A percentile compares a stretch with the other conserved stretches of the same genome.
Evolutionary conservation across 1,140 invertebrate species (phyloP).

Genomic region (Ceratitis capitata): DNA sequence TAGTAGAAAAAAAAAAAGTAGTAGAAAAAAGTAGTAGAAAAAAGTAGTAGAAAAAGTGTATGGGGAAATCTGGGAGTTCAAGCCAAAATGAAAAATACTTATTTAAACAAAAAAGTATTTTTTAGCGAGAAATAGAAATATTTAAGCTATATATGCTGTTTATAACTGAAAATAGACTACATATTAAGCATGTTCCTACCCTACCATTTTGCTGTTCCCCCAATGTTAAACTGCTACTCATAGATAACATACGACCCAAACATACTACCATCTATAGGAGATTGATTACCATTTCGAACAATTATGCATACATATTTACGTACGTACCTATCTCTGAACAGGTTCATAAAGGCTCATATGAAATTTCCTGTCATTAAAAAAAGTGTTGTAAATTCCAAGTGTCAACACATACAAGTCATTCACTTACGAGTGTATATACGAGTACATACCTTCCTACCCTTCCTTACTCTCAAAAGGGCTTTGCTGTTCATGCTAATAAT

Average conservation of each 20-base stretch:
- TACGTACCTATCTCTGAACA: background rate
- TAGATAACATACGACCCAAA: background rate
- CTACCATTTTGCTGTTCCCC: background rate
- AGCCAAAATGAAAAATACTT: no score
- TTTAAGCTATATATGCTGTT: no score
- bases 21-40: background rate
- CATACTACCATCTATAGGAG: background rate
- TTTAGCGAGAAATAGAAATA: no score
- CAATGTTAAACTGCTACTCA: background rate
- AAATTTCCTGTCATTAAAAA: background rate
- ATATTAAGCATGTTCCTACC: no score
- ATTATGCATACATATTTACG: no score
- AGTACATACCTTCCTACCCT: background rate
- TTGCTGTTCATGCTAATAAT: background rate
- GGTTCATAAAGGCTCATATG: background rate
- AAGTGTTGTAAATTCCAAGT: background rate
- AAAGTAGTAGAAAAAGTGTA: background rate
- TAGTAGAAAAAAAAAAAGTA: background rate
- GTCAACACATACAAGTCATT: background rate
- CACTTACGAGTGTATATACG: background rate
- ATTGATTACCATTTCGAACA: background rate
- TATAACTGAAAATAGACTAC: no score
- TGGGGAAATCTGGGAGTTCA: background rate
- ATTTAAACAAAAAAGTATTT: no score
- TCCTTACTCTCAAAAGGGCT: no score